phyloP scores from a whole-genome alignment of 1,140 invertebrate genomes.

The Battus philenor region DNA sequence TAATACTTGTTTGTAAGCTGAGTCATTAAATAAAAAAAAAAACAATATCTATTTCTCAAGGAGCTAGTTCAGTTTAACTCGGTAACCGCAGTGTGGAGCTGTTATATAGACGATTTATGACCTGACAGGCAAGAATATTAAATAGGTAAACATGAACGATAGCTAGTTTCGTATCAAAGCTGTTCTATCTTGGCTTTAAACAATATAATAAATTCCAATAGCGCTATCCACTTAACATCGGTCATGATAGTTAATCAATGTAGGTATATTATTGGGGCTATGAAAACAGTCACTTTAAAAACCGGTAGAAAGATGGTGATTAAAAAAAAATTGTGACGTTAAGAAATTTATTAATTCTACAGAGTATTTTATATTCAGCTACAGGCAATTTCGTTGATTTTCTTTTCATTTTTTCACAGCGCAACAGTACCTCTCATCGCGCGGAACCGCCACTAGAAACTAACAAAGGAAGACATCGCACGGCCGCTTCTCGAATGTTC shows the following conservation, averaged over 20 bases:
- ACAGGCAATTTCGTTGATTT: too few species aligned
- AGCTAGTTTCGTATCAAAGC: slow-evolving; percentile 14
- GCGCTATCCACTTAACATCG: slow-evolving; percentile 32
- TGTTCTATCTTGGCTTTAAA: slow-evolving; percentile 17
- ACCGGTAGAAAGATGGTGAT: too few species aligned
- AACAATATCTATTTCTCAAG: slow-evolving; percentile 4
- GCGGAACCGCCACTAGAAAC: too few species aligned
- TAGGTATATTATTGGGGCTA: slow-evolving; percentile 22
- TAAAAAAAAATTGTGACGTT: too few species aligned
- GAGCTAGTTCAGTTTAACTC: slow-evolving; percentile 1
- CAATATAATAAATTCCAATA: slow-evolving; percentile 27
- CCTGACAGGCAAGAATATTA: slow-evolving; percentile 12
- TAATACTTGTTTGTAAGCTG: not conserved
- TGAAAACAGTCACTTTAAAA: too few species aligned
- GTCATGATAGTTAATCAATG: slow-evolving; percentile 36
- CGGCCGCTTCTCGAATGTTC: too few species aligned
- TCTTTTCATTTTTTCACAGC: too few species aligned
- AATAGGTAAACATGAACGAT: slow-evolving; percentile 15
- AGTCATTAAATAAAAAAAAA: slow-evolving; percentile 10
- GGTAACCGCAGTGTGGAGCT: slow-evolving; percentile 7
- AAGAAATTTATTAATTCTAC: too few species aligned
- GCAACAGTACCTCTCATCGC: too few species aligned
- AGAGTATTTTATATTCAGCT: too few species aligned
- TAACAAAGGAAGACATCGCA: too few species aligned
- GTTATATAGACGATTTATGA: slow-evolving; percentile 6